These are phyloP conservation scores for Monarcha castaneiventris DNA, from an alignment of 2,113 vertebrate genomes.

Conservation along the genomic window DNA sequence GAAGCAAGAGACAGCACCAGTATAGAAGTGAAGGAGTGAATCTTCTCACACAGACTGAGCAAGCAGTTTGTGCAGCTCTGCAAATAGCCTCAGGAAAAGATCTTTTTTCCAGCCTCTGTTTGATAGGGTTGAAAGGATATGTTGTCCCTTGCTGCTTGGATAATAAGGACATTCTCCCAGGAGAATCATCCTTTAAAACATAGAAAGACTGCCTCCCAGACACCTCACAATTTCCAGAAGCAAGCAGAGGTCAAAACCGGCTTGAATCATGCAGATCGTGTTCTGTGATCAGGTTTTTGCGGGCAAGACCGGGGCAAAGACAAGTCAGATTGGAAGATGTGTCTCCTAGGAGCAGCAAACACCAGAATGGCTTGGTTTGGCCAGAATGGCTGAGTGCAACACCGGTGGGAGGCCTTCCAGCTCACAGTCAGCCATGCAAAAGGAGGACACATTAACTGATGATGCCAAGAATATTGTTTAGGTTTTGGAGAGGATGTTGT, in stretches of 20 bases:
- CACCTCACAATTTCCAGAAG: not conserved
- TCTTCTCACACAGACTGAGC: not conserved
- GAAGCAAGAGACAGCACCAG: not conserved
- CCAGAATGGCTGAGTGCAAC: accelerated
- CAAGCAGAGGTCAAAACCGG: not conserved
- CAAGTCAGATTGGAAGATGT: not conserved
- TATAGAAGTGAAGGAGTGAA: not conserved
- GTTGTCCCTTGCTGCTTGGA: not conserved
- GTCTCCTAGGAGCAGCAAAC: not conserved
- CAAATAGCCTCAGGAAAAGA: not conserved
- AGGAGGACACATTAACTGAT: not conserved
- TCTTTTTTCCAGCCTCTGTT: not conserved
- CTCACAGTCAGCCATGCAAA: not conserved
- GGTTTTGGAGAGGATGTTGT: conserved; percentile 51
- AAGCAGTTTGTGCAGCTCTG: not conserved
- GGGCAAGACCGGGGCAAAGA: not conserved
- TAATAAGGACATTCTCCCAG: not conserved
- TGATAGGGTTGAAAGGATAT: not conserved
- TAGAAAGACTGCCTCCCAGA: not conserved
- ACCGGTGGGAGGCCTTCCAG: not conserved
- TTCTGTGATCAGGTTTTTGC: not conserved
- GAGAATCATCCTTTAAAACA: not conserved
- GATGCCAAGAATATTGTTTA: conserved; percentile 41
- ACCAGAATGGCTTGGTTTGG: not conserved
- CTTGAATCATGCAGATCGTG: not conserved